Evolutionary conservation across 2,888 invertebrate species (phyloP).

Genomic region (Epiblema foenella): DNA sequence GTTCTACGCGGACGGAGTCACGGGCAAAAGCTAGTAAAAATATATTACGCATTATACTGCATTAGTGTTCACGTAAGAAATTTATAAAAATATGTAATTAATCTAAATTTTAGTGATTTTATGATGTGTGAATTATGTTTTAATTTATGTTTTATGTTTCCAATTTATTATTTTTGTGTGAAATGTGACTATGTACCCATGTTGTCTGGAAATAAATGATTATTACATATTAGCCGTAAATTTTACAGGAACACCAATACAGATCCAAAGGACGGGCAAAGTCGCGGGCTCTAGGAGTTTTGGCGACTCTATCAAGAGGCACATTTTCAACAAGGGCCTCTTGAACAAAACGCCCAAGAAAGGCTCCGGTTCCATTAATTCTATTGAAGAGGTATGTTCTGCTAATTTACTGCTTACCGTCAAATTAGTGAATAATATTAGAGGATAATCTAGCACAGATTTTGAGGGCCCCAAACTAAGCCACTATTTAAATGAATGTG

Average conservation of each 20-base stretch:
- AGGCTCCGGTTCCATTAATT: conserved; percentile 70
- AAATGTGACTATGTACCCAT: no score
- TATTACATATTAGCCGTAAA: no score
- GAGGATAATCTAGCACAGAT: not conserved
- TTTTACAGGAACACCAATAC: conserved; percentile 87
- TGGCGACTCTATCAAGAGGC: conserved; percentile 93
- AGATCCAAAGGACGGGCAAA: conserved; percentile 86
- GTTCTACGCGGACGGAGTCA: no score
- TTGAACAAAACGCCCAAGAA: conserved; percentile 83
- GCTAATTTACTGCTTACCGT: not conserved
- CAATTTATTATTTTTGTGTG: not conserved
- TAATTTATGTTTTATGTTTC: no score
- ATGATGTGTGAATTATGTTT: no score
- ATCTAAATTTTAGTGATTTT: no score
- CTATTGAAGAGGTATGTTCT: conserved; percentile 72
- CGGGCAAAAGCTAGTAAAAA: no score
- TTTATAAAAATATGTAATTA: no score
- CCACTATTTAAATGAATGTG: no score
- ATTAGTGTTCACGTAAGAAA: no score
- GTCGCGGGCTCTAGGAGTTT: conserved; percentile 87
- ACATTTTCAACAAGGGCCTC: conserved; percentile 91
- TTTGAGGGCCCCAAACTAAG: not conserved
- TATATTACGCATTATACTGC: no score
- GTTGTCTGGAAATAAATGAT: no score
- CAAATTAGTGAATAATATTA: not conserved